phyloP scores from a whole-genome alignment of 2,797 vertebrate genomes.

The Catostomus latipinnis region DNA sequence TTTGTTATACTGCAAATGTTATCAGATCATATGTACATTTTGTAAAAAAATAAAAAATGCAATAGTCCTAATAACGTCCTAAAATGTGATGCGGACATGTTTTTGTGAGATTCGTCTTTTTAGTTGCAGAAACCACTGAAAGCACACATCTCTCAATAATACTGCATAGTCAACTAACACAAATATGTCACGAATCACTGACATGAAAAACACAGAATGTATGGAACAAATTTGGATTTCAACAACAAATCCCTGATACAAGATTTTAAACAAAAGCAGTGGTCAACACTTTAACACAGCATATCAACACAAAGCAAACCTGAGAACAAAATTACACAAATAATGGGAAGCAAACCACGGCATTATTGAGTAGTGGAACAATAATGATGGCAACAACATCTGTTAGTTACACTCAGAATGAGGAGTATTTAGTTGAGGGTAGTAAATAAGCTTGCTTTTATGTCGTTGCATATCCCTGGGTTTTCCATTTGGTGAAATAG shows the following conservation, averaged over 20 bases:
- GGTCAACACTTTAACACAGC: background rate
- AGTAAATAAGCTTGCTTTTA: conserved; percentile 71
- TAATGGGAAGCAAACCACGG: conserved; percentile 40
- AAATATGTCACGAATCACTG: background rate
- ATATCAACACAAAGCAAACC: background rate
- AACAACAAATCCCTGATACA: conserved; percentile 4
- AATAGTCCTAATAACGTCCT: too few species aligned
- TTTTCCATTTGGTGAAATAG: conserved; percentile 70
- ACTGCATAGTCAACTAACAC: background rate
- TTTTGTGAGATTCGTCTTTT: background rate
- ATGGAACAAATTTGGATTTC: background rate
- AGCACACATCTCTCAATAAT: background rate
- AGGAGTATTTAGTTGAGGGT: conserved; percentile 60
- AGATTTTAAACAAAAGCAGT: conserved; percentile 2
- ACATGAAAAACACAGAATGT: background rate
- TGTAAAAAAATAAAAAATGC: too few species aligned
- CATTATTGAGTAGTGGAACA: conserved; percentile 10
- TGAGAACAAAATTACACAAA: conserved; percentile 27
- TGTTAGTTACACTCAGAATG: conserved; percentile 51
- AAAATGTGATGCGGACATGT: too few species aligned
- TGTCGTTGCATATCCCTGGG: conserved; percentile 51
- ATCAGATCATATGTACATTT: too few species aligned
- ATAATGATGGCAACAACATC: conserved; percentile 29
- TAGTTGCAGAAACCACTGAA: background rate
- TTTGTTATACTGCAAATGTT: too few species aligned